phyloP scores from a whole-genome alignment of 1,140 invertebrate species.

The Bombus polaris region DNA sequence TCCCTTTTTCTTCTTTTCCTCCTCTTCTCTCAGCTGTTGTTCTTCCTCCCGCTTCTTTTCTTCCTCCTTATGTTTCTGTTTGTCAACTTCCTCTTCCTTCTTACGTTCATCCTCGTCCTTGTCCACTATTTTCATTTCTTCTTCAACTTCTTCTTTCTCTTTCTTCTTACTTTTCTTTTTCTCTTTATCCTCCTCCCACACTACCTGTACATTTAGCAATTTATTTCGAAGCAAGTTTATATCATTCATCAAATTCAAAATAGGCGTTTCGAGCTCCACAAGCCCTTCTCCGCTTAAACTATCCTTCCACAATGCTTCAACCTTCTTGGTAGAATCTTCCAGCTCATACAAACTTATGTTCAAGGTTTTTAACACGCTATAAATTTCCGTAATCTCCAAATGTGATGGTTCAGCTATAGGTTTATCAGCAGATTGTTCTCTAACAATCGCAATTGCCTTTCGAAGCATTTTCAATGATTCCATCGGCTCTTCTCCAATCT shows the following conservation, averaged over 20 bases:
- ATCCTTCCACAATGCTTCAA: conserved; percentile 40
- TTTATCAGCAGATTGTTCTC: conserved; percentile 54
- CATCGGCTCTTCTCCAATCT: background rate
- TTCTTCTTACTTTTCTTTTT: conserved; percentile 55
- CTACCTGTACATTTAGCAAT: conserved; percentile 3
- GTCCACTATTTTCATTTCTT: conserved; percentile 37
- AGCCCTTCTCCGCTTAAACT: conserved; percentile 39
- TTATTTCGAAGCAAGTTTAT: conserved; percentile 29
- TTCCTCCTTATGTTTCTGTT: conserved; percentile 45
- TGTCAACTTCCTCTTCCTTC: conserved; percentile 55
- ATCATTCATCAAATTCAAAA: conserved; percentile 24
- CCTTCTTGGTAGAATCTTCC: conserved; percentile 23
- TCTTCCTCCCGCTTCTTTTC: conserved; percentile 31
- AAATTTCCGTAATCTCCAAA: background rate
- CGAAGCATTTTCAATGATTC: conserved; percentile 19
- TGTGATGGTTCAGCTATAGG: conserved; percentile 24
- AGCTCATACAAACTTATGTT: conserved; percentile 24
- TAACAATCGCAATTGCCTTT: conserved; percentile 28
- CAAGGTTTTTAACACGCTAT: conserved; percentile 23
- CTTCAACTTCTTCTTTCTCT: conserved; percentile 41
- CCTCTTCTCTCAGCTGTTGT: conserved; percentile 44
- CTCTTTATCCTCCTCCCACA: conserved; percentile 21
- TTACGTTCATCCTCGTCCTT: conserved; percentile 51
- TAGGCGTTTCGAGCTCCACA: conserved; percentile 35
- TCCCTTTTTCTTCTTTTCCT: conserved; percentile 2